Base-by-base conservation (phyloP, 2,113 vertebrate genomes). In the Zapus hudsonius region DNA sequence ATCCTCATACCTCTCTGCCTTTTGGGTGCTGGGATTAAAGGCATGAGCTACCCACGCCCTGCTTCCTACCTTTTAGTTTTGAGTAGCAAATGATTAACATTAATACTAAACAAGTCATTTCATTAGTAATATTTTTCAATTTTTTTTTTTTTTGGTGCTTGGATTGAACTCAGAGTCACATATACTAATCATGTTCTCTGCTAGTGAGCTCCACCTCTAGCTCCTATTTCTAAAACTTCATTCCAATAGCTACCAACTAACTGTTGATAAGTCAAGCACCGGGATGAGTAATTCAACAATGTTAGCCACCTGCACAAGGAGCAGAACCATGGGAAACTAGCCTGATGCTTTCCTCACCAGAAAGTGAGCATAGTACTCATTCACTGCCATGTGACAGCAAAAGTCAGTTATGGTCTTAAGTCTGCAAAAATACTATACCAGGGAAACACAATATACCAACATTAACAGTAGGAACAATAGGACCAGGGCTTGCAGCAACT, bases 161-260 rank as follows among this genome's bases (percentile, higher is more conserved):
- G 33, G 44, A 70, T n/a, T 33, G 8, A 86, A 40, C 9, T n/a
- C 40, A 80, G 52, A n/a, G 20, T 63, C 42, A 64, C 57, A 40
- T n/a, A 64, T 87, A 40, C 66, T 74, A 86, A 86, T 10, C 55
- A 44, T 19, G 10, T 25, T 36, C 38, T 13, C 33, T 76, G 42
- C 29, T 31, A 44, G 44, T 31, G 61, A 70, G 38, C 10, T 61
- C 42, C 11, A 91, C 19, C 57, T 33, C 63, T 31, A 44, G 44
- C 17, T 47, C 10, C 73, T 72, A 59, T 40, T 96, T 89, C 29
- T 90, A 88, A 94, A 90, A 83, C 33, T 38, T 84, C 52, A 75
- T 55, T 87, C 47, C 13, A 90, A 52, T 40, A 84, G 42, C 47
- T 95, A 76, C 23, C 63, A 67, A 85, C n/a, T 63, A 93, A 52